These are phyloP conservation scores for Vicugna pacos DNA, from an alignment of 2,113 vertebrate species.

Conservation along the genomic window DNA sequence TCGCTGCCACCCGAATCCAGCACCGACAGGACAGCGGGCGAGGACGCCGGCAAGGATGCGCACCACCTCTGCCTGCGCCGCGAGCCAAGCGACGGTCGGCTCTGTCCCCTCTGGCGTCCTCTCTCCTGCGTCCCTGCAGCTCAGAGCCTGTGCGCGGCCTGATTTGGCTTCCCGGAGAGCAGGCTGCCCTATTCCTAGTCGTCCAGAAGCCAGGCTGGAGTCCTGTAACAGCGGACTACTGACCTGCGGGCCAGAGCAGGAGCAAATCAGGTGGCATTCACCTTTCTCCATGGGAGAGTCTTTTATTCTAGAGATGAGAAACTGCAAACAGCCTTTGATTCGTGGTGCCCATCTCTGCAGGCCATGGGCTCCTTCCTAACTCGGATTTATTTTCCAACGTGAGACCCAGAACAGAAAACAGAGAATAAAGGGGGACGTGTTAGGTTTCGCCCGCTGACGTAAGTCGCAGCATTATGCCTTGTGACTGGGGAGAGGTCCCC, in stretches of 20 bases:
- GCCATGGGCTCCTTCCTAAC: not conserved
- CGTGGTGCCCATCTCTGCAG: not conserved
- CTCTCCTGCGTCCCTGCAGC: rapidly evolving
- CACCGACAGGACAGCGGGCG: rapidly evolving
- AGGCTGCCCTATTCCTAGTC: not conserved
- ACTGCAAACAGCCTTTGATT: not conserved
- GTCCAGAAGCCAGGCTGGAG: not conserved
- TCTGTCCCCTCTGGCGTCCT: rapidly evolving
- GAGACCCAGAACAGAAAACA: not conserved
- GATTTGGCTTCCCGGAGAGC: not conserved
- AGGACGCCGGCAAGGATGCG: rapidly evolving
- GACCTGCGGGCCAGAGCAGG: not conserved
- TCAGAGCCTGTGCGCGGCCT: not conserved
- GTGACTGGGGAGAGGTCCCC: not conserved
- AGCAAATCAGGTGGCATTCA: not conserved
- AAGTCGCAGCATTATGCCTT: not conserved
- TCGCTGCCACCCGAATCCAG: not conserved
- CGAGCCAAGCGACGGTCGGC: not conserved
- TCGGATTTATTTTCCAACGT: not conserved
- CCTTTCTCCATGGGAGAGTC: not conserved
- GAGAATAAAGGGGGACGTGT: not conserved
- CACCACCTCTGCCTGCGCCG: rapidly evolving
- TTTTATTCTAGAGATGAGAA: not conserved
- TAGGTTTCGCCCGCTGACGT: not conserved
- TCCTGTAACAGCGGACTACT: not conserved